Evolutionary conservation across 2,888 invertebrate genomes (phyloP), one percentile per base, ranked within the genome.

Genomic region (Drosophila longiperda): DNA sequence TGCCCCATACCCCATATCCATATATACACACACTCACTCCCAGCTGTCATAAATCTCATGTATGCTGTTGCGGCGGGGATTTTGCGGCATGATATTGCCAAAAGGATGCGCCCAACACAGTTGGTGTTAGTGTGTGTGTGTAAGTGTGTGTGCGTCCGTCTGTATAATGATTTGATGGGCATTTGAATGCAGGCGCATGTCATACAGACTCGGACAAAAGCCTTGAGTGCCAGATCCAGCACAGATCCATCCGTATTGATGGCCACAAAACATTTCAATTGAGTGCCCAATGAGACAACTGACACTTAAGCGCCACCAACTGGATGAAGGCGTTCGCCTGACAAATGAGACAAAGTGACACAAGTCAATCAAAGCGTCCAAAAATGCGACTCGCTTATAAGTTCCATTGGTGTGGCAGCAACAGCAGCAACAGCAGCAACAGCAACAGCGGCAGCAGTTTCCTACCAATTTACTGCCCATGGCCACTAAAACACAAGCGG

Each of bases 331-430:
- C 85, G 82, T 87, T 84, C 87, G 67, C 67, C 87, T 91, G 91
- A 91, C 92, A 92, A 92, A 91, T 91, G 90, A 91, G 92, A 91
- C 91, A 91, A 91, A 92, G 83, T 91, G 92, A 91, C 91, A 91
- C 91, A 82, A 92, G 92, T 91, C 91, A 92, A 91, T 91, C 91
- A 91, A 89, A 82, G 87, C 77, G 76, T 73, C 84, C 69, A 76
- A 83, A 80, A 78, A 75, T 66, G 78, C 70, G 70, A 53, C 53
- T 71, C 71, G 80, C 86, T 82, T 80, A 87, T 86, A 86, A 90
- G 84, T 83, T 89, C 83, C 75, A 76, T 4, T 45, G 45, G 69
- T 81, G 62, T 78, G 54, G 48, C 66, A 12, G 3, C 20, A 20
- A 1, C 69, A 33, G 45, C 45, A 26, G 2, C 48, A 48, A 0